Percentiles rank a stretch among this genome's conserved stretches.
Conservation (phyloP, 2,113 vertebrate species). For the Clupea harengus region DNA sequence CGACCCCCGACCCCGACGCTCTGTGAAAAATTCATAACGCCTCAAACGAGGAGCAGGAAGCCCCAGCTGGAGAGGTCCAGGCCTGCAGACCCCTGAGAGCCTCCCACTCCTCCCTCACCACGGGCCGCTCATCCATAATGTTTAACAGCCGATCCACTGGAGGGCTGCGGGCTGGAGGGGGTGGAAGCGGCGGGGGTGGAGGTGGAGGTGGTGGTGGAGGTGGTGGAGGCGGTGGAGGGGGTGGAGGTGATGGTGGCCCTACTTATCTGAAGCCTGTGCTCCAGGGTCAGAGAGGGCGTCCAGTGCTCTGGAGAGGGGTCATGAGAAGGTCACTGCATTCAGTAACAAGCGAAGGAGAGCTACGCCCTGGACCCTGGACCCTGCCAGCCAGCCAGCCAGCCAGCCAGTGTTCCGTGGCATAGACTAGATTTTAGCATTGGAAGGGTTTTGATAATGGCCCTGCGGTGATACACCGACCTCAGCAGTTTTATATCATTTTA, state of each 20-base stretch:
- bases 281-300: background rate
- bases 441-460: background rate
- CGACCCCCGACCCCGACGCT: slow-evolving; percentile 55
- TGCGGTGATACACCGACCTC: background rate
- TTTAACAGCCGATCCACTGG: background rate
- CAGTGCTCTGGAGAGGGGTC: background rate
- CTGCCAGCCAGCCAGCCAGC: background rate
- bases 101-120: background rate
- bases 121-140: background rate
- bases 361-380: background rate
- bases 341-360: background rate
- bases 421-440: background rate
- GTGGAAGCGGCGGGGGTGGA: too few relatives aligned
- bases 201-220: too few relatives aligned
- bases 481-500: background rate
- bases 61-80: slow-evolving; percentile 50
- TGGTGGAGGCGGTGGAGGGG: background rate
- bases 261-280: background rate
- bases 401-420: background rate
- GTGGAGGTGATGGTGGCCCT: slow-evolving; percentile 24
- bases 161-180: background rate
- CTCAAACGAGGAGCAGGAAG: slow-evolving; percentile 53
- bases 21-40: slow-evolving; percentile 65
- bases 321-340: background rate
- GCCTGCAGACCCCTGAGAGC: background rate